phyloP scores from a whole-genome alignment of 2,797 vertebrate genomes.

The Taenioides sp. region DNA sequence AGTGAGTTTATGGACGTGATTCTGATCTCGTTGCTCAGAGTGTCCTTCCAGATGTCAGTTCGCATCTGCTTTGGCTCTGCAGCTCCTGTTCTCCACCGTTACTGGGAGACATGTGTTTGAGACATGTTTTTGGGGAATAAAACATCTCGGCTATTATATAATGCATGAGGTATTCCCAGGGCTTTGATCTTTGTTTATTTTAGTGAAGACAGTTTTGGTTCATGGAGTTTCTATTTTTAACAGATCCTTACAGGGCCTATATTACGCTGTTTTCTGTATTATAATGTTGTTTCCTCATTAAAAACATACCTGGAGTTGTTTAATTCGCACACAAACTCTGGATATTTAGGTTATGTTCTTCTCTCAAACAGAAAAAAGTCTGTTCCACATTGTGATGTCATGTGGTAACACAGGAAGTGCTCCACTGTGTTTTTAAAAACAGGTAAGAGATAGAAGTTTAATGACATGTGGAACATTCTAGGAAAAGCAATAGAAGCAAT shows the following conservation, averaged over 20 bases:
- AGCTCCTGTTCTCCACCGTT: constrained; percentile 37
- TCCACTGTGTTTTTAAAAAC: too few species aligned
- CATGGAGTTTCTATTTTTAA: constrained; percentile 20
- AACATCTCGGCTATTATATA: neutral
- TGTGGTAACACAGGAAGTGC: too few species aligned
- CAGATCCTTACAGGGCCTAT: neutral
- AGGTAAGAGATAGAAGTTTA: too few species aligned
- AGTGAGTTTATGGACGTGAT: constrained; percentile 23
- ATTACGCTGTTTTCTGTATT: too few species aligned
- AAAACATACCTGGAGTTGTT: too few species aligned
- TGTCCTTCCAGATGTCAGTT: constrained; percentile 53
- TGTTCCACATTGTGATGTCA: too few species aligned
- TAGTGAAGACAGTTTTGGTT: constrained; percentile 12
- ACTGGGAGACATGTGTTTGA: constrained; percentile 23
- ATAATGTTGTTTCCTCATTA: too few species aligned
- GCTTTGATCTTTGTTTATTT: constrained; percentile 32
- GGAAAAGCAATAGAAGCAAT: too few species aligned
- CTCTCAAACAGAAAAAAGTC: too few species aligned
- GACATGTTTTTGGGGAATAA: constrained; percentile 20
- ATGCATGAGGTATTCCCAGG: neutral
- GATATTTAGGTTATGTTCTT: too few species aligned
- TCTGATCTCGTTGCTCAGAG: constrained; percentile 22
- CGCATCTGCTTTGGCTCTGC: constrained; percentile 36
- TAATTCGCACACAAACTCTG: too few species aligned
- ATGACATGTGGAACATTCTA: too few species aligned